Conservation (phyloP, 2,888 invertebrate genomes). For the Crossocerus cetratus region DNA sequence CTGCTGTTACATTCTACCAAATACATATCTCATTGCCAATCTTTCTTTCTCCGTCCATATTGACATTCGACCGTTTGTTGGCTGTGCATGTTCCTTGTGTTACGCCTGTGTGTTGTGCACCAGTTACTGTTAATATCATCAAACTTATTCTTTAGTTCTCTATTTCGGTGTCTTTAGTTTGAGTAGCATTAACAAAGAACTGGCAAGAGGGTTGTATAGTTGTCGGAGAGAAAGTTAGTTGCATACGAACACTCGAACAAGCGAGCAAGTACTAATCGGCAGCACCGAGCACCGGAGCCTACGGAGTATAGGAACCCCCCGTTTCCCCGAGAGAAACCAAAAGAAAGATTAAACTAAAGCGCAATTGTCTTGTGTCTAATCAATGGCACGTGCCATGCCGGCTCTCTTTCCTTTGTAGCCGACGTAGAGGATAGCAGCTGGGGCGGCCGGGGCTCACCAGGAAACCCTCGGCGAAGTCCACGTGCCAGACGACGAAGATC, state of each 20-base stretch:
- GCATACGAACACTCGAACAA: constrained; percentile 30
- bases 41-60: constrained; percentile 43
- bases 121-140: constrained; percentile 35
- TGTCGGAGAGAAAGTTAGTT: background rate
- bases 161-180: background rate
- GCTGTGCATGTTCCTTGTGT: constrained; percentile 49
- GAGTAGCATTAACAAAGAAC: too few relatives aligned
- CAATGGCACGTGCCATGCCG: constrained; percentile 67
- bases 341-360: constrained; percentile 51
- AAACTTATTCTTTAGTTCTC: constrained; percentile 7
- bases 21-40: constrained; percentile 1
- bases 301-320: constrained; percentile 3
- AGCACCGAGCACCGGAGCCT: constrained; percentile 34
- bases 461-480: constrained; percentile 63
- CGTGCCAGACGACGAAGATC: constrained; percentile 64
- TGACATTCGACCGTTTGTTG: constrained; percentile 28
- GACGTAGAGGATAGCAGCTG: constrained; percentile 72
- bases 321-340: constrained; percentile 12
- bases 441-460: constrained; percentile 73
- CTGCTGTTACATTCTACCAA: too few relatives aligned
- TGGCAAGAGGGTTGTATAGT: too few relatives aligned
- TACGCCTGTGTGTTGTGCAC: constrained; percentile 51
- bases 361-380: constrained; percentile 62
- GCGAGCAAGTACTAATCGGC: constrained; percentile 23
- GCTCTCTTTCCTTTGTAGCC: constrained; percentile 72